Base-by-base conservation (phyloP, 2,113 vertebrate species). In the Ailuropoda melanoleuca region DNA sequence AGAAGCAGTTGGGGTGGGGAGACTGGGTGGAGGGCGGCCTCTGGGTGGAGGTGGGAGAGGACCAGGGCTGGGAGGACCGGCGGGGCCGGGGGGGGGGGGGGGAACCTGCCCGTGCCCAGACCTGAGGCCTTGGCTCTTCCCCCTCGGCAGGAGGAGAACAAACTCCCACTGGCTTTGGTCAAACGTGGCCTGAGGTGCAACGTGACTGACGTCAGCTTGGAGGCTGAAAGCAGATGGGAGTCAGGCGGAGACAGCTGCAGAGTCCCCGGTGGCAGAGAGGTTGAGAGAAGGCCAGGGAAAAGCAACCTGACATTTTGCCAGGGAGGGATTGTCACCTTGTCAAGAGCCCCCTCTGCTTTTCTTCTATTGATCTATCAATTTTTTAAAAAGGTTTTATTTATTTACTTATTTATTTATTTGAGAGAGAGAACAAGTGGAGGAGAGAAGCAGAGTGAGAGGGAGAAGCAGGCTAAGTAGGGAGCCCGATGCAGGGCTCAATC, bases 81-180 rank as follows among this genome's bases (percentile, higher is more conserved):
- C 43, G 43, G 43, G 43, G 43, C 43, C 43, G 43, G 43, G 43
- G 43, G 5, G 43, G 43, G 43, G 43, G 43, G 11, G 62, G 46
- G 37, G 7, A 48, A 82, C 24, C 48, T 62, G 31, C 5, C 80
- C 46, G 26, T 6, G 24, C 4, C 17, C 11, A 39, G n/a, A 31
- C 55, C 58, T 2, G 0, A 18, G 14, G 11, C 6, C 13, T 11
- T 4, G 46, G 3, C 12, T 13, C 10, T 56, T 58, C n/a, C 9
- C 26, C 6, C 13, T 37, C 23, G 3, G 58, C 17, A 64, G 89
- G 24, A 70, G 21, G n/a, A 91, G 95, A 66, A 81, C 55, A 46
- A 39, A 80, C 48, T 66, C 70, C 48, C 48, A 29, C n/a, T 23
- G 75, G 48, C 39, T 85, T 93, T 60, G 77, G 78, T 56, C 77